Percentiles rank a stretch among this genome's conserved stretches.
Evolutionary conservation across 2,113 vertebrate genomes (phyloP).

Genomic region (Craseonycteris thonglongyai): DNA sequence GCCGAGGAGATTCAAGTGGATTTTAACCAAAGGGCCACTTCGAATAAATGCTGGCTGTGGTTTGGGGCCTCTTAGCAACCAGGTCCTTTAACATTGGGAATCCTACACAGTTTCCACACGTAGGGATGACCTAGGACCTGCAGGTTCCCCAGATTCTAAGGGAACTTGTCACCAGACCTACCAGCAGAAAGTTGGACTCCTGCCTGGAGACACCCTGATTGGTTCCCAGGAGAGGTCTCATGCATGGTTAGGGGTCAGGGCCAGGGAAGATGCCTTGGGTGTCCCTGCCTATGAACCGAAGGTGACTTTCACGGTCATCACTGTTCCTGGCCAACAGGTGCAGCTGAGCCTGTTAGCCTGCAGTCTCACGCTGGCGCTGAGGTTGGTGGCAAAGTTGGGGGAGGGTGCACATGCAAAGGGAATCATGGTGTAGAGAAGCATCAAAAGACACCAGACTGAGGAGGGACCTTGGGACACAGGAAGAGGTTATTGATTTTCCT

Average conservation of each 20-base stretch:
- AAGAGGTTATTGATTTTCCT: background rate
- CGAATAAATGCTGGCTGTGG: background rate
- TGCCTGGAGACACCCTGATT: background rate
- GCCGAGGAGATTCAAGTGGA: background rate
- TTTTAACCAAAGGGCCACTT: background rate
- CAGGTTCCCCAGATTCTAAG: background rate
- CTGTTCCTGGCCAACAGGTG: background rate
- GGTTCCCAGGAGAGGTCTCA: background rate
- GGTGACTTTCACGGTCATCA: background rate
- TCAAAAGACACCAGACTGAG: background rate
- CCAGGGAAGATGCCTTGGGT: background rate
- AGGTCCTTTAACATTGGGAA: background rate
- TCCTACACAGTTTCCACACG: accelerated
- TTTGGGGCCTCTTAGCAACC: accelerated
- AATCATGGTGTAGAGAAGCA: background rate
- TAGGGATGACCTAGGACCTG: background rate
- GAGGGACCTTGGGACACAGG: background rate
- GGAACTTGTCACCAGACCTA: background rate
- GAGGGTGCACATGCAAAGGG: background rate
- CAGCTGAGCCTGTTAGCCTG: background rate
- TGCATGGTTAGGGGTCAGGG: background rate
- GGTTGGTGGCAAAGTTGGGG: background rate
- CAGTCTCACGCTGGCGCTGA: background rate
- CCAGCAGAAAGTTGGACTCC: background rate
- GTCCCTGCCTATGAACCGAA: background rate